Base-by-base conservation (phyloP, 2,797 vertebrate species). In the Syncerus caffer region DNA sequence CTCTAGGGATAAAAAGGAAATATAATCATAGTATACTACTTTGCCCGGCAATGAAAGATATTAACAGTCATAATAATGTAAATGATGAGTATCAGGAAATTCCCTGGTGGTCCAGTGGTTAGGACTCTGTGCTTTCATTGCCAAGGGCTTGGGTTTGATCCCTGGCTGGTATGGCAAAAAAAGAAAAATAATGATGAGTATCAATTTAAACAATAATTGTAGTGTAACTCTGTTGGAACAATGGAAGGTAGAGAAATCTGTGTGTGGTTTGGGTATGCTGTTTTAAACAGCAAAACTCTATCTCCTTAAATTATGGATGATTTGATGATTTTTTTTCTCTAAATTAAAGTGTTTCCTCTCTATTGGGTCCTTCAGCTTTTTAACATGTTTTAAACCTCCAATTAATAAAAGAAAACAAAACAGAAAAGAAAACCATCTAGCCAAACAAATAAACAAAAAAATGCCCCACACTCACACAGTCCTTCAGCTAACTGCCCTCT, bases 361-460 rank as follows among this genome's bases (percentile, higher is more conserved):
- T 47, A 47, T 47, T 47, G 45, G 2, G 45, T 90, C 38, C 53
- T 94, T 85, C n/a, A 78, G 57, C 34, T 84, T 91, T 95, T 76
- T n/a, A 92, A 87, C n/a, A 93, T 90, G 17, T 87, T 85, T 74
- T 89, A 85, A 87, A 80, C 27, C 27, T 84, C 15, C 64, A 53
- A 51, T 51, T 94, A 94, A 85, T n/a, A 80, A 93, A 94, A 89
- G 93, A 71, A 94, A 90, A 42, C 1, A 80, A 90, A 94, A 78
- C 92, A 31, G 94, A 95, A 95, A 93, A 96, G 15, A 76, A 53
- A 51, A 62, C 13, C 25, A 71, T 80, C 27, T 38, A 82, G 50
- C 42, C 60, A 95, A 93, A 93, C 55, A 96, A 96, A n/a, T 47
- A 50, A 78, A 64, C 23, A 64, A 64, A 38, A 83, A 78, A 50